Base-by-base conservation (phyloP, 2,797 vertebrate genomes). In the Alfaro cultratus region DNA sequence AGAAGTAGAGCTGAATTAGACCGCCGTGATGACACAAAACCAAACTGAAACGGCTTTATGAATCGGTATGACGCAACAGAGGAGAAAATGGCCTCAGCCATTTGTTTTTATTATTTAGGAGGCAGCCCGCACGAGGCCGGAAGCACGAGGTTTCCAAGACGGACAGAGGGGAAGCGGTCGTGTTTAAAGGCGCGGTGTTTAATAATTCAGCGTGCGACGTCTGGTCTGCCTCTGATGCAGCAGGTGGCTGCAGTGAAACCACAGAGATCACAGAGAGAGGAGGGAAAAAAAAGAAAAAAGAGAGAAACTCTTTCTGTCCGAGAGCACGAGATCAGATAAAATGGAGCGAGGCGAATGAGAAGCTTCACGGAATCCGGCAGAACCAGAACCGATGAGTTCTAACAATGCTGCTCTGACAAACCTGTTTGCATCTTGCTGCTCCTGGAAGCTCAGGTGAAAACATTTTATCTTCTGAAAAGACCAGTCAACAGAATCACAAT, bases 141-240 rank as follows among this genome's bases (percentile, higher is more conserved):
- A 76, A 81, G 73, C 67, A 46, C 41, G n/a, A n/a, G 81, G 79
- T n/a, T 31, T 23, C 2, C 0, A 39, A 16, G 67, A 47, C 2
- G 55, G 74, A 55, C 6, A 72, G 78, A 70, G 74, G 31, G 34
- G 34, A 81, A 80, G 81, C 57, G 86, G 78, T 39, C n/a, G 80
- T 36, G 57, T 85, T 89, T 87, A 89, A 73, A 83, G 77, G 75
- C 72, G 4, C 2, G n/a, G 31, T 62, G 81, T 82, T 91, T 47
- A 90, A 91, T 90, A 81, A 92, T 90, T 87, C 85, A 91, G 75
- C 39, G 8, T 73, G 74, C 43, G 75, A 78, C 47, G 87, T 86
- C 86, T 87, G 87, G 80, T 76, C 77, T 45, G 80, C 39, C 72
- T 85, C 74, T 73, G 85, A 86, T 83, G 85, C 86, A 89, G 87